Percentiles rank a stretch among this genome's conserved stretches.
phyloP scores from a whole-genome alignment of 2,888 invertebrate species.

The Cryptosula pallasiana region DNA sequence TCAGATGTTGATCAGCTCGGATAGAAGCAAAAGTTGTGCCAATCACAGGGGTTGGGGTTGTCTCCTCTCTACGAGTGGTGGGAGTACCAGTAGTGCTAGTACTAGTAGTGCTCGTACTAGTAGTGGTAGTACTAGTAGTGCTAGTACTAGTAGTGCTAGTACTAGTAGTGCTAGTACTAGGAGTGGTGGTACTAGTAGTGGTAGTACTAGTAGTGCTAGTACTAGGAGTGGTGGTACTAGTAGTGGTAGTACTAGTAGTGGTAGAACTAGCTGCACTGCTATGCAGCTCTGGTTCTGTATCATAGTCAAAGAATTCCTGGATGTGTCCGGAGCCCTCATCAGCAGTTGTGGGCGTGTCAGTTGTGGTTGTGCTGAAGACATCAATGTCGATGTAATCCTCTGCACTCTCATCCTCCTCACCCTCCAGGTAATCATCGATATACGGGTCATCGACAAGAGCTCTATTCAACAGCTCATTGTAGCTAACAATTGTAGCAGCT shows the following conservation, averaged over 20 bases:
- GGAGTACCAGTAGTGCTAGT: not conserved
- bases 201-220: not conserved
- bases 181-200: not conserved
- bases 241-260: no score
- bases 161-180: not conserved
- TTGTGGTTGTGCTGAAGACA: not conserved
- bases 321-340: not conserved
- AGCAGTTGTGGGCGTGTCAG: not conserved
- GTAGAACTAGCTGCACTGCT: no score
- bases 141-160: not conserved
- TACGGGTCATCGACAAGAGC: not conserved
- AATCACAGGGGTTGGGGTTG: not conserved
- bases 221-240: not conserved
- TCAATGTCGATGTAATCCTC: not conserved
- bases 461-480: not conserved
- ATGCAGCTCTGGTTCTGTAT: no score
- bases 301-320: slow-evolving; percentile 4
- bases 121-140: not conserved
- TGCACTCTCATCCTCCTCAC: not conserved
- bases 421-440: slow-evolving; percentile 1
- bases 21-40: not conserved
- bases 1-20: not conserved
- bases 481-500: not conserved
- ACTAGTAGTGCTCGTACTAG: not conserved
- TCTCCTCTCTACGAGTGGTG: not conserved